Percentiles rank a stretch among this genome's conserved stretches.
Evolutionary conservation across 2,888 invertebrate genomes (phyloP).

Genomic region (Ophion obscuratus): DNA sequence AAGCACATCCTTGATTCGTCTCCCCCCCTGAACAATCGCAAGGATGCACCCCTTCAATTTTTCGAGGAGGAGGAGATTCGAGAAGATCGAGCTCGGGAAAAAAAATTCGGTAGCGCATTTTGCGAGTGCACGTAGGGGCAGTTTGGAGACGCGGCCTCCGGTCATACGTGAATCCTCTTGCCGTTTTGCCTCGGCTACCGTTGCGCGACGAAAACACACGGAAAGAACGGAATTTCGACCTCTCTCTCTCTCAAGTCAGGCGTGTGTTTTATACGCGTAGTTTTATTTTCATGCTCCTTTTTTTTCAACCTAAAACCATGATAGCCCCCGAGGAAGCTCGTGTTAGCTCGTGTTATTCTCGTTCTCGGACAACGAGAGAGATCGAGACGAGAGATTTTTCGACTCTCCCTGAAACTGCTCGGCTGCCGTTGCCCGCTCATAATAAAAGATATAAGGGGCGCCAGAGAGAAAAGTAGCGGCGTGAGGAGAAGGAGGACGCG

Average conservation of each 20-base stretch:
- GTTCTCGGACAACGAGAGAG: constrained; percentile 74
- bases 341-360: constrained; percentile 71
- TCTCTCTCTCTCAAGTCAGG: constrained; percentile 58
- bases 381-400: constrained; percentile 78
- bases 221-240: constrained; percentile 67
- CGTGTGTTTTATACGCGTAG: constrained; percentile 75
- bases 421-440: constrained; percentile 72
- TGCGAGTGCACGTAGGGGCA: constrained; percentile 77
- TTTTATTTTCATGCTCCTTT: constrained; percentile 73
- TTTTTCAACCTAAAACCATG: constrained; percentile 54
- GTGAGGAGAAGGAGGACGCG: constrained; percentile 27
- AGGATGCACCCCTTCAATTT: background rate
- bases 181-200: constrained; percentile 77
- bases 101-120: constrained; percentile 81
- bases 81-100: constrained; percentile 12
- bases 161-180: constrained; percentile 74
- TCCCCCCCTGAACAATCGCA: background rate
- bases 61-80: background rate
- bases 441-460: constrained; percentile 81
- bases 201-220: constrained; percentile 67
- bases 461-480: constrained; percentile 71
- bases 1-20: background rate
- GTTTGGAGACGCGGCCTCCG: constrained; percentile 77
- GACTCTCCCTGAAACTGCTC: constrained; percentile 63
- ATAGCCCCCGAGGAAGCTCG: constrained; percentile 54